Conservation (phyloP, 2,797 vertebrate species). For the Diglossa cyanea region DNA sequence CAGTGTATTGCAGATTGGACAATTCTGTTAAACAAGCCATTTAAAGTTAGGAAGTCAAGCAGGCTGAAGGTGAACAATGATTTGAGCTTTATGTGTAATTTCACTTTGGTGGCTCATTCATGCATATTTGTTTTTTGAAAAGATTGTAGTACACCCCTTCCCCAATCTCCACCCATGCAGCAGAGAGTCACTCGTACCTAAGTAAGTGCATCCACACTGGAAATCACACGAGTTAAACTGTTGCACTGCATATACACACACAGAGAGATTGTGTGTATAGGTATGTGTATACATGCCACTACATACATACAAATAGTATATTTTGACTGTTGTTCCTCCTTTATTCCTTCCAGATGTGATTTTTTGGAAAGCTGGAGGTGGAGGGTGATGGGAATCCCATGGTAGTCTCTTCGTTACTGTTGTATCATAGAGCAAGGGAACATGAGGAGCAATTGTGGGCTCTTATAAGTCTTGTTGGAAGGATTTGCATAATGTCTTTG, state of each 20-base stretch:
- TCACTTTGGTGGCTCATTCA: background rate
- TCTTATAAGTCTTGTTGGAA: fast-evolving
- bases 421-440: background rate
- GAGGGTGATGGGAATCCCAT: background rate
- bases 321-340: background rate
- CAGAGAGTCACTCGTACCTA: background rate
- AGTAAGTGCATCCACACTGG: background rate
- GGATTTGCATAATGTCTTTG: background rate
- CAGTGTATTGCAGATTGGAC: background rate
- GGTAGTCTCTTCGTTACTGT: background rate
- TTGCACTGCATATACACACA: no score
- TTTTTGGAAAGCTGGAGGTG: background rate
- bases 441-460: background rate
- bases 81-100: background rate
- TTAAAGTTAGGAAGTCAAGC: background rate
- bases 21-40: background rate
- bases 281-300: background rate
- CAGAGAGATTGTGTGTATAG: fast-evolving
- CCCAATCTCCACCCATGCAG: background rate
- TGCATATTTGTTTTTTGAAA: background rate
- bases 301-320: no score
- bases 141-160: background rate
- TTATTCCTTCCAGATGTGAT: background rate
- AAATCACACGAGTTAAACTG: background rate
- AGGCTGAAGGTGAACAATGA: background rate